Evolutionary conservation across 2,113 vertebrate genomes (phyloP), one percentile per base, ranked within the genome.

Genomic region (Gasterosteus nipponicus): DNA sequence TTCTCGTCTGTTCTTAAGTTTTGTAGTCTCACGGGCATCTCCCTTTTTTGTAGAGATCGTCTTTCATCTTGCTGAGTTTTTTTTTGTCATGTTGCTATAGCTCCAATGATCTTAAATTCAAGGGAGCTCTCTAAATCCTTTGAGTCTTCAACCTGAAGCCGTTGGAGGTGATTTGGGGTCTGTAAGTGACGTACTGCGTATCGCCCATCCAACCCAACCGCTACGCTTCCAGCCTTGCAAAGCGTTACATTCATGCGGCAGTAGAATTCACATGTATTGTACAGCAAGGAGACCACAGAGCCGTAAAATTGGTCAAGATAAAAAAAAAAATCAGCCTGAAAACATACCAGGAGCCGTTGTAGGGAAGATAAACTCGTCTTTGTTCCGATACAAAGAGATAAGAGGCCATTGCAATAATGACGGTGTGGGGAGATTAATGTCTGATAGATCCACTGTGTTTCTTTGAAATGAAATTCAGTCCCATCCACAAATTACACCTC

Each of bases 401-500:
- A 38, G 35, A 38, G 35, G 35, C 35, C 1, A 3, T 38, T 38
- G 35, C 31, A 35, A 9, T 3, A 2, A 49, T n/a, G 19, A n/a
- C 19, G 9, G 11, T 22, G 4, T 44, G 16, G 6, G 35, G 35
- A 41, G 14, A 61, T 69, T 14, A 53, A 62, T 35, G 29, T 47
- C 26, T 18, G 19, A 29, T 12, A 56, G 26, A 64, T 26, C 69
- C 22, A 22, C 14, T 49, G 15, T 41, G 9, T 46, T 8, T 57
- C 38, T 78, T 61, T 69, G 35, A 7, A 42, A 54, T 51, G 3
- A 53, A 61, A 46, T 61, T 42, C 10, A 35, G 12, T 18, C 58
- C 19, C 2, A 31, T 77, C 26, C 65, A 59, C 46, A 77, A 57
- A 57, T 59, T 75, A 63, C 53, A 65, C 15, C 12, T 63, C 31